phyloP scores from a whole-genome alignment of 2,888 invertebrate species.

The Elaeidobius kamerunicus region DNA sequence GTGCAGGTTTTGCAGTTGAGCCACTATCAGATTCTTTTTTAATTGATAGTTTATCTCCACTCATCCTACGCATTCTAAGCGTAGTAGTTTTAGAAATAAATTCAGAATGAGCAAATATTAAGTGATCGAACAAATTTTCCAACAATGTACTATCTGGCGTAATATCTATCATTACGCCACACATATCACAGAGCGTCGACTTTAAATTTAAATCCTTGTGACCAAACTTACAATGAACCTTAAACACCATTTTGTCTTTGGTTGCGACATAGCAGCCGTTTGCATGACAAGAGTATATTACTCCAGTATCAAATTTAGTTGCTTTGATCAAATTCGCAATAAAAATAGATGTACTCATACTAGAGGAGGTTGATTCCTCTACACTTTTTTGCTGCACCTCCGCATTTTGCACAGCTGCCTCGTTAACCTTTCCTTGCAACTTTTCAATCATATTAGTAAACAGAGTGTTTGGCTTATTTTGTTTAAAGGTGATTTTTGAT shows the following conservation, averaged over 20 bases:
- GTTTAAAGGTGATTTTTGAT: slow-evolving; percentile 31
- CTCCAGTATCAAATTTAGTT: slow-evolving; percentile 29
- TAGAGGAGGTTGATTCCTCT: slow-evolving; percentile 1
- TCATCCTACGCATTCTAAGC: slow-evolving; percentile 37
- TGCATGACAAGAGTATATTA: slow-evolving; percentile 42
- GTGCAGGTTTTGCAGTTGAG: too few species aligned
- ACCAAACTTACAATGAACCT: slow-evolving; percentile 42
- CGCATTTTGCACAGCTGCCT: slow-evolving; percentile 29
- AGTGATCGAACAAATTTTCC: slow-evolving; percentile 38
- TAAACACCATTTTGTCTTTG: slow-evolving; percentile 39
- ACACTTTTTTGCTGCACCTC: slow-evolving; percentile 1
- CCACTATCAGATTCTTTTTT: too few species aligned
- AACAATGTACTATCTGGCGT: slow-evolving; percentile 30
- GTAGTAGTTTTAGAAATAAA: slow-evolving; percentile 12
- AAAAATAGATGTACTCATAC: not conserved
- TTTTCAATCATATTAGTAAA: slow-evolving; percentile 39
- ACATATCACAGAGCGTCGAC: slow-evolving; percentile 34
- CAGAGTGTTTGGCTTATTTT: slow-evolving; percentile 36
- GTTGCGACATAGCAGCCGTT: slow-evolving; percentile 43
- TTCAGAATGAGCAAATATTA: slow-evolving; percentile 33
- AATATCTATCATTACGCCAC: slow-evolving; percentile 30
- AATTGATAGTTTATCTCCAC: slow-evolving; percentile 51
- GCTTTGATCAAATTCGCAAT: slow-evolving; percentile 37
- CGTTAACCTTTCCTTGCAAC: slow-evolving; percentile 38
- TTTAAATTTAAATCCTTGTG: slow-evolving; percentile 35